Conservation (phyloP, 2,797 vertebrate genomes). For the Trachurus trachurus region DNA sequence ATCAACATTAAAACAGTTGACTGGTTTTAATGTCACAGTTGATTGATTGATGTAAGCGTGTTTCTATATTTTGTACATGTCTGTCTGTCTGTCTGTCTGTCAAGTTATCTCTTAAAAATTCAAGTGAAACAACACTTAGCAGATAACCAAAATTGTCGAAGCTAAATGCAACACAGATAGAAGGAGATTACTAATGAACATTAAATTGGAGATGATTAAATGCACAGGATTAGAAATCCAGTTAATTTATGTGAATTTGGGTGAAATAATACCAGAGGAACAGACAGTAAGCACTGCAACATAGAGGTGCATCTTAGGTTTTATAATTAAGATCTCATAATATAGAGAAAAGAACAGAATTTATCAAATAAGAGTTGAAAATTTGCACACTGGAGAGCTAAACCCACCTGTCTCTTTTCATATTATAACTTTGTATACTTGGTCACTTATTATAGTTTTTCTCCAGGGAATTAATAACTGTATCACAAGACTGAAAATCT, state of each 20-base stretch:
- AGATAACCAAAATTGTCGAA: neutral
- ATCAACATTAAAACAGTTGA: no score
- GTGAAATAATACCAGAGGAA: neutral
- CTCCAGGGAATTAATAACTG: no score
- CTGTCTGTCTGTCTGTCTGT: no score
- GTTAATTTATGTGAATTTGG: neutral
- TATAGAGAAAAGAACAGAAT: neutral
- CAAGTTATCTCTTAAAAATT: neutral
- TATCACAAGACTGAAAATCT: no score
- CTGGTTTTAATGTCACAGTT: no score
- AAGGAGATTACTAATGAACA: slow-evolving; percentile 2
- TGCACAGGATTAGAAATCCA: neutral
- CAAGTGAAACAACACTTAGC: neutral
- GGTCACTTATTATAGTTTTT: no score
- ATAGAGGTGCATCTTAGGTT: neutral
- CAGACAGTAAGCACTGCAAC: neutral
- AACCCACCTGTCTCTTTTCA: no score
- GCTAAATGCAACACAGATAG: neutral
- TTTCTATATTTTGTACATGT: neutral
- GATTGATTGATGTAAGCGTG: neutral
- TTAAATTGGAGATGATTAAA: neutral
- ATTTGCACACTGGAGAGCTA: neutral
- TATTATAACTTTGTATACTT: no score
- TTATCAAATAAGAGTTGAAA: neutral
- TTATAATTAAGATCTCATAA: neutral